phyloP scores from a whole-genome alignment of 2,797 vertebrate species.

The Nothura maculosa region DNA sequence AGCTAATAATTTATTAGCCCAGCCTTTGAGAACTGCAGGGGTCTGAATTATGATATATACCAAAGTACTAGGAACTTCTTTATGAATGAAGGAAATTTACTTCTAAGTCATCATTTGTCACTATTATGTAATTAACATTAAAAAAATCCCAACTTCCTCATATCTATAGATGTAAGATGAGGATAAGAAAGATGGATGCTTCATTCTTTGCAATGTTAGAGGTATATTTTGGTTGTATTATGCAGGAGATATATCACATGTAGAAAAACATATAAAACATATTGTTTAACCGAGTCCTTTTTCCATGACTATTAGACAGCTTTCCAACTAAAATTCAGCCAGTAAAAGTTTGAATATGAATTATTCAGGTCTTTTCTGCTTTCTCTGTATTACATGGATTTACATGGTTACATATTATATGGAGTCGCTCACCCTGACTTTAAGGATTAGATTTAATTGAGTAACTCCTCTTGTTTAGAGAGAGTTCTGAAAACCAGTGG shows the following conservation, averaged over 20 bases:
- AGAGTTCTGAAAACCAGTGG: neutral
- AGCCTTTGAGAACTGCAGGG: neutral
- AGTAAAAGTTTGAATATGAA: neutral
- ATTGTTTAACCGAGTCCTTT: neutral
- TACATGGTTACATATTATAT: neutral
- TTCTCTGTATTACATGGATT: neutral
- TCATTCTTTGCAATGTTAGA: neutral
- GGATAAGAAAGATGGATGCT: neutral
- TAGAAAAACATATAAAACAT: neutral
- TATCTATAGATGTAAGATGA: neutral
- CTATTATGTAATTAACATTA: neutral
- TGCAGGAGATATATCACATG: neutral
- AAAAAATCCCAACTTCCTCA: neutral
- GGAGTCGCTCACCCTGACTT: neutral
- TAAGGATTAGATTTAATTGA: neutral
- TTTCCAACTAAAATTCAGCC: neutral
- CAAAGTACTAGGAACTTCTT: neutral
- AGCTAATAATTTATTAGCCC: neutral
- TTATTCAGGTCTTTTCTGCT: neutral
- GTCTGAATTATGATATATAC: neutral
- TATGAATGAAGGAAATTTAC: neutral
- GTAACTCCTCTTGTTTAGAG: neutral
- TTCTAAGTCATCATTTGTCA: neutral
- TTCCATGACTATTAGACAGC: neutral
- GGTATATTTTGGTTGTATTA: neutral